phyloP scores from a whole-genome alignment of 2,113 vertebrate species.

The Megalops atlanticus region DNA sequence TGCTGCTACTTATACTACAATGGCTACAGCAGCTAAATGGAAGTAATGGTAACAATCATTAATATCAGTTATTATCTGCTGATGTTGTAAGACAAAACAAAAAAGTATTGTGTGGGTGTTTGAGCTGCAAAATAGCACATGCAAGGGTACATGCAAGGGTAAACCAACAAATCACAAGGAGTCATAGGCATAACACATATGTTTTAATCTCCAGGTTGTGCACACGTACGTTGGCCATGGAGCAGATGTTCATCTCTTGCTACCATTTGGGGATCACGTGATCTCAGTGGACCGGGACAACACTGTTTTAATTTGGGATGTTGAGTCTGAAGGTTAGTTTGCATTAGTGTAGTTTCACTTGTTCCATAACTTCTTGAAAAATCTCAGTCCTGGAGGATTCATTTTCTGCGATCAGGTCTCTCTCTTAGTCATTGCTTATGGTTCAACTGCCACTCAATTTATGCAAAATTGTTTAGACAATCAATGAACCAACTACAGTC shows the following conservation, averaged over 20 bases:
- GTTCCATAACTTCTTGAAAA: not conserved
- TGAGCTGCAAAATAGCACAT: not conserved
- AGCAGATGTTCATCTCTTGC: slow-evolving; percentile 82
- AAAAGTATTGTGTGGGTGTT: no score
- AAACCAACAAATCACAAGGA: no score
- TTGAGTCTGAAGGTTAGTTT: slow-evolving; percentile 80
- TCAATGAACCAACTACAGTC: no score
- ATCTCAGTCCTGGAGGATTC: not conserved
- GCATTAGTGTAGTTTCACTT: not conserved
- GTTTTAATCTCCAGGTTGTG: slow-evolving; percentile 73
- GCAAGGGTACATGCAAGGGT: not conserved
- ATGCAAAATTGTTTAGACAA: no score
- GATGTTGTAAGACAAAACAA: no score
- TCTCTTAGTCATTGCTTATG: no score
- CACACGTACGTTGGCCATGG: slow-evolving; percentile 84
- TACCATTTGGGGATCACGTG: slow-evolving; percentile 90
- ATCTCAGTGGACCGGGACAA: slow-evolving; percentile 86
- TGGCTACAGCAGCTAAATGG: no score
- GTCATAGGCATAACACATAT: not conserved
- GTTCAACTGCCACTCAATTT: no score
- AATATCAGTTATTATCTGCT: no score
- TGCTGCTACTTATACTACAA: no score
- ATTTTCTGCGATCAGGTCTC: no score
- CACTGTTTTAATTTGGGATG: slow-evolving; percentile 87
- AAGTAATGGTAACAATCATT: no score